Conservation (phyloP, 2,888 invertebrate species). For the Hydrotaea cyrtoneurina region DNA sequence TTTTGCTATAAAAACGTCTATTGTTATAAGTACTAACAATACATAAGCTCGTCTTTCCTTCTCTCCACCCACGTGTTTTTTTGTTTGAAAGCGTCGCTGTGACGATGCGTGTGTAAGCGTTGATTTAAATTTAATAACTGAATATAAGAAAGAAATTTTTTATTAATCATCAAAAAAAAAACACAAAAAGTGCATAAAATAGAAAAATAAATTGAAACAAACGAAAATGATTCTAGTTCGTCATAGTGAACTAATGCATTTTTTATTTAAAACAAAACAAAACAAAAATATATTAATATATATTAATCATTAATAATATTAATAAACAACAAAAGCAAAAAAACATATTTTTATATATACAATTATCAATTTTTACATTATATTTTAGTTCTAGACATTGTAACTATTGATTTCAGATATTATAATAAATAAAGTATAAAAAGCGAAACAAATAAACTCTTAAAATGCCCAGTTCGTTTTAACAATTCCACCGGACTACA, state of each 20-base stretch:
- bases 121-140: slow-evolving; percentile 35
- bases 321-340: slow-evolving; percentile 48
- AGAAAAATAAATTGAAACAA: slow-evolving; percentile 66
- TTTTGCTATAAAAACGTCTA: slow-evolving; percentile 40
- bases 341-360: slow-evolving; percentile 79
- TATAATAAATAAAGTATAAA: slow-evolving; percentile 76
- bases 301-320: slow-evolving; percentile 61
- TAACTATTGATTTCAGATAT: slow-evolving; percentile 79
- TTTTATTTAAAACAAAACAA: slow-evolving; percentile 70
- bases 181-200: slow-evolving; percentile 65
- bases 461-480: background rate
- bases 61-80: slow-evolving; percentile 3
- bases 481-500: too few relatives aligned
- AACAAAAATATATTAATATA: slow-evolving; percentile 62
- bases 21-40: slow-evolving; percentile 28
- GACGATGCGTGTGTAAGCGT: slow-evolving; percentile 4
- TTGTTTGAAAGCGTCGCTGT: slow-evolving; percentile 33
- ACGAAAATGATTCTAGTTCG: slow-evolving; percentile 76
- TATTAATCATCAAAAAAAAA: slow-evolving; percentile 61
- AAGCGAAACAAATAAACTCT: slow-evolving; percentile 24
- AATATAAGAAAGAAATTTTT: slow-evolving; percentile 26
- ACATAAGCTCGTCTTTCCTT: background rate
- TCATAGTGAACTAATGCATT: slow-evolving; percentile 77
- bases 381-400: slow-evolving; percentile 78
- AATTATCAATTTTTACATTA: slow-evolving; percentile 79